Conservation (phyloP, 2,888 invertebrate genomes). For the Drosophila histrio region DNA sequence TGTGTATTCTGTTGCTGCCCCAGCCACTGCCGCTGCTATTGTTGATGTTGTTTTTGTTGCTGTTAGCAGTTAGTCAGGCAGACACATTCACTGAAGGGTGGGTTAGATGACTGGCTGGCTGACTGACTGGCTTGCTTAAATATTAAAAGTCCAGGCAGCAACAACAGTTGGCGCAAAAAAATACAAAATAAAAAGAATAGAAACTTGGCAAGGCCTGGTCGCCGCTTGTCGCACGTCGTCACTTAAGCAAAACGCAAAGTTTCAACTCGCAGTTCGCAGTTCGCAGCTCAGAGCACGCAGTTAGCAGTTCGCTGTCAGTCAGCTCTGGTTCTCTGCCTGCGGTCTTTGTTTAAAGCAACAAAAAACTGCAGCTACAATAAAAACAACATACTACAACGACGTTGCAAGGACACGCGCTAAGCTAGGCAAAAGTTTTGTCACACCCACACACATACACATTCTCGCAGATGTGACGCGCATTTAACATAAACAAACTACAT, state of each 20-base stretch:
- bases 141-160: conserved; percentile 65
- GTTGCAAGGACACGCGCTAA: conserved; percentile 56
- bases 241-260: conserved; percentile 69
- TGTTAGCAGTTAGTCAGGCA: conserved; percentile 39
- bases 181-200: not conserved
- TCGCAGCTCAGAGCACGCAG: not conserved
- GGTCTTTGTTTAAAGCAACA: conserved; percentile 64
- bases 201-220: conserved; percentile 28
- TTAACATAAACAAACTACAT: conserved; percentile 69
- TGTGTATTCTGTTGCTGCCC: conserved; percentile 24
- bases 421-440: conserved; percentile 65
- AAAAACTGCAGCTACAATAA: conserved; percentile 22
- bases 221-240: conserved; percentile 76
- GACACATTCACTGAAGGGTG: conserved; percentile 22
- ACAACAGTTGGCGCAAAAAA: conserved; percentile 25
- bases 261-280: conserved; percentile 32
- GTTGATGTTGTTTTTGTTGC: conserved; percentile 12
- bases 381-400: conserved; percentile 18
- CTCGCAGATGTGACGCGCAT: conserved; percentile 34
- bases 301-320: conserved; percentile 38
- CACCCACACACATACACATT: conserved; percentile 34
- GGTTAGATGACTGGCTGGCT: conserved; percentile 7
- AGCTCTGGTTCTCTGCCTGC: conserved; percentile 26
- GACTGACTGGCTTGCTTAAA: conserved; percentile 54
- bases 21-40: conserved; percentile 1